phyloP scores from a whole-genome alignment of 2,888 invertebrate species.

The Cerastis rubricosa region DNA sequence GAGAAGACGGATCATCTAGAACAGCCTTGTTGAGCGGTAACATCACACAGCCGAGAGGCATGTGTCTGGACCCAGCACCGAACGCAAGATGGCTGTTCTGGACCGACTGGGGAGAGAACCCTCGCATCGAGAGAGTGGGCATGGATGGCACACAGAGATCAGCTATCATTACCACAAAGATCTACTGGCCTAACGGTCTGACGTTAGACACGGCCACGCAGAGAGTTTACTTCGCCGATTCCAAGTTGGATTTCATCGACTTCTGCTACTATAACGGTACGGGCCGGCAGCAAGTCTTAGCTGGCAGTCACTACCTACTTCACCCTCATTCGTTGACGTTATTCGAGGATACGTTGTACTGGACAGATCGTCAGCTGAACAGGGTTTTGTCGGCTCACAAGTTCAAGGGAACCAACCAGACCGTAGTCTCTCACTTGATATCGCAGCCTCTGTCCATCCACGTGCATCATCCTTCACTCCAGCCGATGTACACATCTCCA shows the following conservation, averaged over 20 bases:
- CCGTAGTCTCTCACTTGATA: conserved; percentile 98
- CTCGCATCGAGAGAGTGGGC: conserved; percentile 98
- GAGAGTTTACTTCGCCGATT: conserved; percentile 99
- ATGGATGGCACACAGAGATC: conserved; percentile 98
- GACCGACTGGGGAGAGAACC: conserved; percentile 99
- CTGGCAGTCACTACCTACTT: conserved; percentile 97
- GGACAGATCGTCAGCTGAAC: conserved; percentile 98
- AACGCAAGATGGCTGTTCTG: conserved; percentile 97
- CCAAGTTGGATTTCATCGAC: conserved; percentile 99
- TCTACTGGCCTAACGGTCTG: conserved; percentile 99
- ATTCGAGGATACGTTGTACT: conserved; percentile 99
- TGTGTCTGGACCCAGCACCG: conserved; percentile 98
- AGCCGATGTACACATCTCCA: conserved; percentile 95
- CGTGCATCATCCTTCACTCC: conserved; percentile 98
- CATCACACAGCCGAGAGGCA: conserved; percentile 98
- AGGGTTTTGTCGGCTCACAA: conserved; percentile 97
- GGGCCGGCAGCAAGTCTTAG: conserved; percentile 96
- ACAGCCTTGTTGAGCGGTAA: conserved; percentile 97
- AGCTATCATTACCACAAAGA: conserved; percentile 97
- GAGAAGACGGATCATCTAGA: conserved; percentile 95
- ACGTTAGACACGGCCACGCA: conserved; percentile 98
- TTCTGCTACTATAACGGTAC: conserved; percentile 99
- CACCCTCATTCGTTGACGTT: conserved; percentile 98
- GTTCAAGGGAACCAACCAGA: conserved; percentile 97
- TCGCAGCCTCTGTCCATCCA: conserved; percentile 98